phyloP scores from a whole-genome alignment of 2,113 vertebrate species.

The Anolis carolinensis region DNA sequence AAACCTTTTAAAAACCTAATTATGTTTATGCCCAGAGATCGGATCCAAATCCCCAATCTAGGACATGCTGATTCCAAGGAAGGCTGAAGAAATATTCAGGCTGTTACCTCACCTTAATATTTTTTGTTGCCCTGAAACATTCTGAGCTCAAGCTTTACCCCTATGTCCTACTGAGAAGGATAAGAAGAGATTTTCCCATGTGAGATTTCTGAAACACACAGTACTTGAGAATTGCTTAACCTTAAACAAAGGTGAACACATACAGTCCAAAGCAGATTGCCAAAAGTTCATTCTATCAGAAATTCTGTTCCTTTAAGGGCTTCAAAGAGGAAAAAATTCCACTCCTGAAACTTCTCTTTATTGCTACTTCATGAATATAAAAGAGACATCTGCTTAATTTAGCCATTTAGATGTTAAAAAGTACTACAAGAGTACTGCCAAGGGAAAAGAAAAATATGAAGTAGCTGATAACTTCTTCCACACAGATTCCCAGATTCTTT shows the following conservation, averaged over 20 bases:
- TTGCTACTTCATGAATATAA: not conserved
- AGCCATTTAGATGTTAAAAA: not conserved
- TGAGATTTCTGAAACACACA: not conserved
- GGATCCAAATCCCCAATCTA: not conserved
- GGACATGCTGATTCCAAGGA: not conserved
- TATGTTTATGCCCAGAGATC: no score
- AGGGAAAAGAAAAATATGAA: not conserved
- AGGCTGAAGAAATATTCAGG: not conserved
- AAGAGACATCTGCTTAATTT: not conserved
- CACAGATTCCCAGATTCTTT: not conserved
- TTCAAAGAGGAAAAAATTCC: not conserved
- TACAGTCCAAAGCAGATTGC: not conserved
- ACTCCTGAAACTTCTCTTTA: not conserved
- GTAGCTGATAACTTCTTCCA: not conserved
- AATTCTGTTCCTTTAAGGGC: not conserved
- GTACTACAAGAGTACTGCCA: not conserved
- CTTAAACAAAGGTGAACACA: slow-evolving; percentile 6
- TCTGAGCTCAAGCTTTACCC: not conserved
- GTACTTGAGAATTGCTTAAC: not conserved
- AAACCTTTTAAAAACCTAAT: no score
- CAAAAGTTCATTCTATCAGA: not conserved
- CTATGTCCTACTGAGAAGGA: not conserved
- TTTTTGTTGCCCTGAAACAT: not conserved
- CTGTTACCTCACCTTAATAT: not conserved
- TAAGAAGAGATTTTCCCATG: not conserved